A percentile compares a stretch with the other conserved stretches of the same genome.
Conservation (phyloP, 2,888 invertebrate genomes). For the Sesia bembeciformis region DNA sequence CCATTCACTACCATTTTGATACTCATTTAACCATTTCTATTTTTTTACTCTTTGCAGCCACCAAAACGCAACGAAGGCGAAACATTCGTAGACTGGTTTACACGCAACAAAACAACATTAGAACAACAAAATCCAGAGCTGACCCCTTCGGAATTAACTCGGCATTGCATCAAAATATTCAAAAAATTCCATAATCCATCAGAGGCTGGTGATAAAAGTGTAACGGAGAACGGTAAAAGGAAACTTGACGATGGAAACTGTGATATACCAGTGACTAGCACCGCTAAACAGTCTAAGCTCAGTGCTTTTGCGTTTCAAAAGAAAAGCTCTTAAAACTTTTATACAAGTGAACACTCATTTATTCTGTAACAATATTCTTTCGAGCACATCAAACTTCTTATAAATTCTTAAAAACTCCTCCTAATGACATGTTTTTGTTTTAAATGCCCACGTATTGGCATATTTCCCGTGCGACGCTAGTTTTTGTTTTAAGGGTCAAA, state of each 20-base stretch:
- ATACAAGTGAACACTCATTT: too few species aligned
- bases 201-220: conserved; percentile 4
- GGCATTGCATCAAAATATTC: conserved; percentile 67
- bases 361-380: too few species aligned
- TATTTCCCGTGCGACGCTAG: too few species aligned
- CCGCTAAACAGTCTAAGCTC: conserved; percentile 63
- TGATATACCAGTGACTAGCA: conserved; percentile 29
- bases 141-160: conserved; percentile 69
- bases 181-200: conserved; percentile 46
- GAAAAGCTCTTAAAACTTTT: conserved; percentile 1
- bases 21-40: too few species aligned
- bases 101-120: conserved; percentile 70
- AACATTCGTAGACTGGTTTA: conserved; percentile 76
- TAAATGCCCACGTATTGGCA: too few species aligned
- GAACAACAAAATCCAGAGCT: conserved; percentile 72
- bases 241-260: conserved; percentile 41
- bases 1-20: too few species aligned
- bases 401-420: too few species aligned
- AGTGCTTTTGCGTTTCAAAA: conserved; percentile 65
- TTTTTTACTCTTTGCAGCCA: conserved; percentile 28
- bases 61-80: conserved; percentile 51
- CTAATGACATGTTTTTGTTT: too few species aligned
- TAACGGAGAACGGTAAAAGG: conserved; percentile 36
- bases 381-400: too few species aligned
- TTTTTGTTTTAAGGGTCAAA: too few species aligned